These are phyloP conservation scores for Erannis defoliaria DNA, from an alignment of 2,888 invertebrate species.

Conservation along the genomic window DNA sequence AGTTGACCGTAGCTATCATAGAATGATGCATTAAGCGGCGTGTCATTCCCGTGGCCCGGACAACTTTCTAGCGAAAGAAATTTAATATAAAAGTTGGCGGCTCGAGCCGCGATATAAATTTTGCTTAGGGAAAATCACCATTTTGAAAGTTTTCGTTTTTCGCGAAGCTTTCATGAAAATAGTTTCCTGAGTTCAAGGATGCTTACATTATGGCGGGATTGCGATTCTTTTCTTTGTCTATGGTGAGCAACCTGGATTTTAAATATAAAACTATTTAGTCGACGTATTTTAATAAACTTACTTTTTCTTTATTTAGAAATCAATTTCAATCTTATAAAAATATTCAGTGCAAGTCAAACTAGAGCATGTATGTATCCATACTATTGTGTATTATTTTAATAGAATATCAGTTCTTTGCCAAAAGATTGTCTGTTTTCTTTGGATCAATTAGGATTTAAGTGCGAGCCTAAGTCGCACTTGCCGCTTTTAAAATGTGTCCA, in stretches of 20 bases:
- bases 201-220: conserved; percentile 7
- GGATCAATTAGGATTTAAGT: too few relatives aligned
- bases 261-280: not conserved
- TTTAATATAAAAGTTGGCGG: conserved; percentile 61
- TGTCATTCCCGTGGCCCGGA: conserved; percentile 39
- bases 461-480: too few relatives aligned
- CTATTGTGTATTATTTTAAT: too few relatives aligned
- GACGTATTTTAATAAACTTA: too few relatives aligned
- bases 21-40: conserved; percentile 24
- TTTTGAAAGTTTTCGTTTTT: conserved; percentile 37
- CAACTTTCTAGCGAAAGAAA: conserved; percentile 53
- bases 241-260: not conserved
- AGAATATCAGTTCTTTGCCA: too few relatives aligned
- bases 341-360: too few relatives aligned
- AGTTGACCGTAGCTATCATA: not conserved
- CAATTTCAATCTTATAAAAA: too few relatives aligned
- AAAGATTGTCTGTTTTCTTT: too few relatives aligned
- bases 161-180: conserved; percentile 40
- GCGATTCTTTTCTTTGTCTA: conserved; percentile 4
- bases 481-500: too few relatives aligned
- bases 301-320: not conserved
- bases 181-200: conserved; percentile 32
- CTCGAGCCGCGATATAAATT: conserved; percentile 52
- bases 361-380: too few relatives aligned
- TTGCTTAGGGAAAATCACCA: conserved; percentile 52